These are phyloP conservation scores for Pristionchus fissidentatus DNA, from an alignment of 2,888 invertebrate species.

Conservation along the genomic window DNA sequence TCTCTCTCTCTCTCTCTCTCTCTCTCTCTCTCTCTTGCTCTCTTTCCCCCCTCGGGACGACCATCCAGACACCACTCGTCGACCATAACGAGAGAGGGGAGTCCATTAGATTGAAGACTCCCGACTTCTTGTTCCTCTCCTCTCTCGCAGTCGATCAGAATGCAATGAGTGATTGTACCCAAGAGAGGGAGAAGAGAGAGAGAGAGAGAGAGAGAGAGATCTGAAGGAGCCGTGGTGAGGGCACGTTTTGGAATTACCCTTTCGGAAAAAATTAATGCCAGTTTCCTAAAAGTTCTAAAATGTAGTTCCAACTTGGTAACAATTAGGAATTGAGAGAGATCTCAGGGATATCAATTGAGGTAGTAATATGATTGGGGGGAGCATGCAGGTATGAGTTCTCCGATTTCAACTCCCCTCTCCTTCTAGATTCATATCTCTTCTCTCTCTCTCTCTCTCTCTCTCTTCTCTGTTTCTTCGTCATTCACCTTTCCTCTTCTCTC, in stretches of 20 bases:
- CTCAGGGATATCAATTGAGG: no score
- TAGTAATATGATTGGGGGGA: no score
- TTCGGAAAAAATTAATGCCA: no score
- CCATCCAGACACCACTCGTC: not conserved
- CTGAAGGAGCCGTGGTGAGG: no score
- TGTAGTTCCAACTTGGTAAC: no score
- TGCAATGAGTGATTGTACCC: slow-evolving; percentile 43
- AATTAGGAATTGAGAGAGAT: no score
- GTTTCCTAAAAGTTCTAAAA: no score
- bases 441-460: slow-evolving; percentile 28
- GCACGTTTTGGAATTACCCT: no score
- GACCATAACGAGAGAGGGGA: slow-evolving; percentile 30
- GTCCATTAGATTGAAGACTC: slow-evolving; percentile 20
- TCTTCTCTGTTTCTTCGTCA: slow-evolving; percentile 14
- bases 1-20: no score
- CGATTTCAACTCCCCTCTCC: slow-evolving; percentile 4
- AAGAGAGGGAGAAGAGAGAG: not conserved
- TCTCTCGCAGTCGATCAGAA: slow-evolving; percentile 9
- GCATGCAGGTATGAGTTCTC: slow-evolving; percentile 30
- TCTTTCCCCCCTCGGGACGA: not conserved
- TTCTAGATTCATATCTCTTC: slow-evolving; percentile 11
- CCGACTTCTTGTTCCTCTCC: not conserved
- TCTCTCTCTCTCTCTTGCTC: not conserved
- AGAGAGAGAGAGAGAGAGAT: slow-evolving; percentile 34
- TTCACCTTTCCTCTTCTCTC: slow-evolving; percentile 5